These are phyloP conservation scores for Cecidostiba fungosa DNA, from an alignment of 2,888 invertebrate genomes.

Conservation along the genomic window DNA sequence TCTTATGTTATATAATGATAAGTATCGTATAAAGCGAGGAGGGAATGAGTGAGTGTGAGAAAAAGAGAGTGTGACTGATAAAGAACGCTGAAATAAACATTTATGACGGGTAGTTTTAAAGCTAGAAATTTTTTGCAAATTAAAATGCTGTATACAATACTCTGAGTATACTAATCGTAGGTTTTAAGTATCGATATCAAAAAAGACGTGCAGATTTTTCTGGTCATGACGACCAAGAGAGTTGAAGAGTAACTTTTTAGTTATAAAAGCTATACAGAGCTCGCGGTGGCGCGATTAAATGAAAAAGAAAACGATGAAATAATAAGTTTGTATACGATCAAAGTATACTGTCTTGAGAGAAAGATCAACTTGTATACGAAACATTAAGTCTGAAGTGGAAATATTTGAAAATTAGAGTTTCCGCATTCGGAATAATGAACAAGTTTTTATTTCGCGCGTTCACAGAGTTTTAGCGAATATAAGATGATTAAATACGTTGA, in stretches of 20 bases:
- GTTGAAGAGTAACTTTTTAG: conserved; percentile 20
- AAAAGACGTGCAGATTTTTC: conserved; percentile 51
- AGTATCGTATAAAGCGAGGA: conserved; percentile 11
- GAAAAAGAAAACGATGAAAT: conserved; percentile 18
- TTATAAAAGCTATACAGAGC: conserved; percentile 17
- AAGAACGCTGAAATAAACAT: conserved; percentile 57
- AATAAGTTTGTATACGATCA: conserved; percentile 63
- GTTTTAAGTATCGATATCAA: conserved; percentile 67
- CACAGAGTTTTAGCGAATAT: conserved; percentile 25
- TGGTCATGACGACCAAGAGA: neutral
- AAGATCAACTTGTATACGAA: conserved; percentile 71
- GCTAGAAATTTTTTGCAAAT: conserved; percentile 65
- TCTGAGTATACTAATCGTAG: conserved; percentile 77
- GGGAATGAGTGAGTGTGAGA: conserved; percentile 39
- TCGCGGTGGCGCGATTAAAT: neutral
- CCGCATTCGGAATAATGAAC: neutral
- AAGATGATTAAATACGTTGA: conserved; percentile 38
- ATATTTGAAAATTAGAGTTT: conserved; percentile 45
- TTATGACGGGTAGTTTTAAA: conserved; percentile 59
- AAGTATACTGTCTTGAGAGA: conserved; percentile 31
- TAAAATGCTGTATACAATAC: conserved; percentile 76
- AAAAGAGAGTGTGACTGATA: conserved; percentile 61
- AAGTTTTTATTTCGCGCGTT: conserved; percentile 33
- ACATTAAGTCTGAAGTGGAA: conserved; percentile 52
- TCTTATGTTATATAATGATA: conserved; percentile 7